Evolutionary conservation across 2,113 vertebrate genomes (phyloP).

Genomic region (Raphicerus campestris): DNA sequence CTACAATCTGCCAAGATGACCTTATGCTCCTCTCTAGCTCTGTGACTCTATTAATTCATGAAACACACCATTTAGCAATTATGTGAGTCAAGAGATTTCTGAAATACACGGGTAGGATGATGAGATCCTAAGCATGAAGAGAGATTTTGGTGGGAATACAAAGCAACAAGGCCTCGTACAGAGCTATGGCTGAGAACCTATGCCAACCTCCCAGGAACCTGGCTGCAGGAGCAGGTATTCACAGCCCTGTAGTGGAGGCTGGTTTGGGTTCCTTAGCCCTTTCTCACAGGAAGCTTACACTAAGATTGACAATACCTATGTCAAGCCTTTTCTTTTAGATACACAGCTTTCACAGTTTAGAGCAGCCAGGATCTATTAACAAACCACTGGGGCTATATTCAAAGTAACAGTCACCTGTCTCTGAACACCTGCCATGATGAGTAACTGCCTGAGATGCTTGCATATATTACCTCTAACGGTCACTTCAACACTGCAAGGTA

Average conservation of each 20-base stretch:
- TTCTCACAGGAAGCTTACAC: background rate
- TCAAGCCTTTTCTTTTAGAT: background rate
- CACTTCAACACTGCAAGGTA: background rate
- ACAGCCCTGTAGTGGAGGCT: background rate
- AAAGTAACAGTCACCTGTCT: background rate
- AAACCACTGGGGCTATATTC: background rate
- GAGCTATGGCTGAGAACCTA: background rate
- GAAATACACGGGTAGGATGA: background rate
- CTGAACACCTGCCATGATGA: background rate
- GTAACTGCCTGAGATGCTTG: background rate
- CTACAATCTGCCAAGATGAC: background rate
- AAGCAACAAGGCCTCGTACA: background rate
- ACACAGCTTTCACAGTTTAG: background rate
- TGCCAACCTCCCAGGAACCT: background rate
- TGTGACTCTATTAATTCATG: background rate
- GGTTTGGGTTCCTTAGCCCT: background rate
- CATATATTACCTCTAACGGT: background rate
- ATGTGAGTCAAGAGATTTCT: background rate
- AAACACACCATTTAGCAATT: background rate
- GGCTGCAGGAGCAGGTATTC: background rate
- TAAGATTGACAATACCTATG: background rate
- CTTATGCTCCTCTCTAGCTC: background rate
- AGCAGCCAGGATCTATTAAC: background rate
- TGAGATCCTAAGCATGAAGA: background rate
- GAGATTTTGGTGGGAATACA: background rate